Evolutionary conservation across 2,113 vertebrate species (phyloP).

Genomic region (Xiphophorus hellerii): DNA sequence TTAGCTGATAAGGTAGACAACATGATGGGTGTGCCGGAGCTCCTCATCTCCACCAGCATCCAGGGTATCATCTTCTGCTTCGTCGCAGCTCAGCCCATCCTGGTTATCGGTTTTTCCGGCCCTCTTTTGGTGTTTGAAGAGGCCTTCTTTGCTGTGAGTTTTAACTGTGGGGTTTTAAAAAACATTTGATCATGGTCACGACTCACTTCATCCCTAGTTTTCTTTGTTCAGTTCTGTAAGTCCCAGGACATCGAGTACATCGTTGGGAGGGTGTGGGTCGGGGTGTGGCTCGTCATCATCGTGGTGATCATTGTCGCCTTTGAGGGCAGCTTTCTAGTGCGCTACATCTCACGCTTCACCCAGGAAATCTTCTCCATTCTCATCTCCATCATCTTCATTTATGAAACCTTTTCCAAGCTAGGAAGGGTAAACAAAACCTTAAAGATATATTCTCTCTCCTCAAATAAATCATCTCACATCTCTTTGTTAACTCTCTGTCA

Average conservation of each 20-base stretch:
- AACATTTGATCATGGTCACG: not conserved
- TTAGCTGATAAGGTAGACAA: constrained; percentile 91
- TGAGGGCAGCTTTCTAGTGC: constrained; percentile 95
- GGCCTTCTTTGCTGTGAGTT: constrained; percentile 87
- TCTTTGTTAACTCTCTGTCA: not conserved
- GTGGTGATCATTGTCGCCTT: constrained; percentile 89
- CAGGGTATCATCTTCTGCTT: constrained; percentile 92
- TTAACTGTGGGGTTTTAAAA: not conserved
- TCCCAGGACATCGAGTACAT: constrained; percentile 85
- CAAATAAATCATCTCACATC: not conserved
- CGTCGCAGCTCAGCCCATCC: constrained; percentile 90
- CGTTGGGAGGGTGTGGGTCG: constrained; percentile 93
- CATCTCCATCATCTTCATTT: constrained; percentile 99
- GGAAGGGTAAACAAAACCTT: constrained; percentile 78
- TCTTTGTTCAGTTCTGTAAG: constrained; percentile 85
- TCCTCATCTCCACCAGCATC: constrained; percentile 89
- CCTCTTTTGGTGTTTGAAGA: constrained; percentile 97
- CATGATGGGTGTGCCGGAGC: constrained; percentile 92
- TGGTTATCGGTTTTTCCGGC: constrained; percentile 94
- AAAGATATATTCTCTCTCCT: not conserved
- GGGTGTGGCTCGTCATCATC: constrained; percentile 91
- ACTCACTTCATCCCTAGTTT: not conserved
- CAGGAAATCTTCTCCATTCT: constrained; percentile 99
- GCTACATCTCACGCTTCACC: constrained; percentile 96
- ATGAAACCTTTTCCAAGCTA: constrained; percentile 93